Base-by-base conservation (phyloP, 2,888 invertebrate genomes). In the Plebejus argus region DNA sequence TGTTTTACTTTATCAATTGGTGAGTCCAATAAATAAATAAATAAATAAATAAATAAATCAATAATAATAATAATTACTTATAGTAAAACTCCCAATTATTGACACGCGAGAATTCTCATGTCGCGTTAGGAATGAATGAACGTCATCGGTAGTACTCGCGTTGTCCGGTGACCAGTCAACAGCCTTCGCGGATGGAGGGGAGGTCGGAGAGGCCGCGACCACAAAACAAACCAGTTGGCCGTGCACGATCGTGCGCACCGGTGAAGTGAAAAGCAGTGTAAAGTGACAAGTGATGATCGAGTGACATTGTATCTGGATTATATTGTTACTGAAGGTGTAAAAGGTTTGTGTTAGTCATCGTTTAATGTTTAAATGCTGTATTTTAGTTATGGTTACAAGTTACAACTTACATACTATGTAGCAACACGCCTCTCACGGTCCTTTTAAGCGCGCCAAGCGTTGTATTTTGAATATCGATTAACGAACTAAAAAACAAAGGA, bases 221-320 rank as follows among this genome's bases (percentile, higher is more conserved):
- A n/a, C n/a, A n/a, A n/a, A n/a, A n/a, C n/a, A 72, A 87, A 89
- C 89, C 90, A 93, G 93, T 93, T 86, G 87, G 82, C 83, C 82
- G 78, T 79, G 82, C 82, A 83, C 85, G 84, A 84, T 83, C 84
- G 87, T 81, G 79, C 83, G 83, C 82, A 82, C 76, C 83, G 86
- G 87, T 77, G 70, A 76, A 58, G 77, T 75, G 75, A 77, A 28
- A 81, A 83, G 82, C 10, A 83, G 84, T 85, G 84, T 83, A 80
- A 39, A 53, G 53, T 53, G 53, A 53, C 53, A 81, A 90, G 92
- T 91, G 88, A 90, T 90, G 88, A 83, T 87, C 86, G 89, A 90
- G 91, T 93, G 91, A 91, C 89, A 90, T 83, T 82, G 4, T 15
- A 28, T 53, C 18, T 61, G 45, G 71, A 71, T 35, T 71, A 28